Evolutionary conservation across 2,888 invertebrate species (phyloP).

Genomic region (Nymphalis c-album): DNA sequence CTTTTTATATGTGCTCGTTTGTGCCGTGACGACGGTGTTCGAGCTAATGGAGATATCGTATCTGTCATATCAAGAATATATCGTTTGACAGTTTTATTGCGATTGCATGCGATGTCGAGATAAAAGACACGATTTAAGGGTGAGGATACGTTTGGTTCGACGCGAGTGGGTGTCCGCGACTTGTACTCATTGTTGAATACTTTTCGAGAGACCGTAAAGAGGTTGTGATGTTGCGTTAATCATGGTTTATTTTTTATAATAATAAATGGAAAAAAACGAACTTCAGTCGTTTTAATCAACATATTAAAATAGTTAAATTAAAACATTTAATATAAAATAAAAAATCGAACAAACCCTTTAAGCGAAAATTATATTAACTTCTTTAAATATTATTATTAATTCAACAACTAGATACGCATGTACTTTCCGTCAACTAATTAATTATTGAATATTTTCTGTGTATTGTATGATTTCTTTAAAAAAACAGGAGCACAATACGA

Average conservation of each 20-base stretch:
- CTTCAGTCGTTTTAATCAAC: slow-evolving; percentile 11
- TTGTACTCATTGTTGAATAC: slow-evolving; percentile 20
- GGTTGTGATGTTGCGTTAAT: slow-evolving; percentile 45
- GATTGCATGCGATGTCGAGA: slow-evolving; percentile 64
- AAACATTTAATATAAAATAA: no score
- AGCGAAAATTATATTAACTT: no score
- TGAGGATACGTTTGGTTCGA: slow-evolving; percentile 42
- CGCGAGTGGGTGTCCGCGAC: slow-evolving; percentile 38
- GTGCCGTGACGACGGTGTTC: slow-evolving; percentile 65
- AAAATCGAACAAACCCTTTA: background rate
- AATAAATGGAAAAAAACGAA: background rate
- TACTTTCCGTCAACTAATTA: no score
- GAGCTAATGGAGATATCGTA: slow-evolving; percentile 74
- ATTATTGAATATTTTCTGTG: no score
- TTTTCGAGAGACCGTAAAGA: slow-evolving; percentile 6
- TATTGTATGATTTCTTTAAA: no score
- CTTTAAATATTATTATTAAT: no score
- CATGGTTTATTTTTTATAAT: slow-evolving; percentile 43
- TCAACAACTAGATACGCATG: no score
- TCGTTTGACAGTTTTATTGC: slow-evolving; percentile 76
- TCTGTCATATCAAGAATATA: slow-evolving; percentile 71
- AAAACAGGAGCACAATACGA: no score
- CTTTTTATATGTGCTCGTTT: slow-evolving; percentile 59
- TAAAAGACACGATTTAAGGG: slow-evolving; percentile 55
- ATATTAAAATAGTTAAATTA: slow-evolving; percentile 17